Conservation (phyloP, 2,113 vertebrate genomes). For the Aplodontia rufa region DNA sequence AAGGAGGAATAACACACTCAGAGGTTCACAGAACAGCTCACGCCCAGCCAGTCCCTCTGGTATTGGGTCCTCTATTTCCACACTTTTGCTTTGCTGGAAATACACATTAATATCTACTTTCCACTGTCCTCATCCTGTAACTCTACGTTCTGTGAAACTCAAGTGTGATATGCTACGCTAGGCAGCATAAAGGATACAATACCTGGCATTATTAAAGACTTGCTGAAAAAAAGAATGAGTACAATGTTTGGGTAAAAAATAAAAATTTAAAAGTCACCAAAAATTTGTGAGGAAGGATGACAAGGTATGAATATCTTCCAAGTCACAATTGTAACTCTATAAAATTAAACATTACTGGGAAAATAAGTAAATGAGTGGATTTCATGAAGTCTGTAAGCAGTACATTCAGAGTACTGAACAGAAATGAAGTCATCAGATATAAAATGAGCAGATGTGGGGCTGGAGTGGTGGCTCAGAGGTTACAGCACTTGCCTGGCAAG, state of each 20-base stretch:
- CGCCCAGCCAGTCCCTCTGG: background rate
- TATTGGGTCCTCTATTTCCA: background rate
- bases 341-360: background rate
- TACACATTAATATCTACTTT: background rate
- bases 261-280: background rate
- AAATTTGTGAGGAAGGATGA: background rate
- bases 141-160: background rate
- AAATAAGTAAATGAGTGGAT: conserved; percentile 15
- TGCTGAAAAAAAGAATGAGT: background rate
- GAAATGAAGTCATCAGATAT: background rate
- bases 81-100: background rate
- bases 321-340: background rate
- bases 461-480: too few relatives aligned
- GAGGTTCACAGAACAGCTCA: background rate
- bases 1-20: background rate
- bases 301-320: background rate
- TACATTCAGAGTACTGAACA: background rate
- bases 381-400: background rate
- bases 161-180: background rate
- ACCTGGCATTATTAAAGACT: background rate
- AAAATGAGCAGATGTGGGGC: background rate
- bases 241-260: background rate
- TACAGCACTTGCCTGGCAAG: too few relatives aligned
- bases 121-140: background rate
- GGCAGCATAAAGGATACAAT: background rate